Base-by-base conservation (phyloP, 2,113 vertebrate species). In the Oreochromis aureus region DNA sequence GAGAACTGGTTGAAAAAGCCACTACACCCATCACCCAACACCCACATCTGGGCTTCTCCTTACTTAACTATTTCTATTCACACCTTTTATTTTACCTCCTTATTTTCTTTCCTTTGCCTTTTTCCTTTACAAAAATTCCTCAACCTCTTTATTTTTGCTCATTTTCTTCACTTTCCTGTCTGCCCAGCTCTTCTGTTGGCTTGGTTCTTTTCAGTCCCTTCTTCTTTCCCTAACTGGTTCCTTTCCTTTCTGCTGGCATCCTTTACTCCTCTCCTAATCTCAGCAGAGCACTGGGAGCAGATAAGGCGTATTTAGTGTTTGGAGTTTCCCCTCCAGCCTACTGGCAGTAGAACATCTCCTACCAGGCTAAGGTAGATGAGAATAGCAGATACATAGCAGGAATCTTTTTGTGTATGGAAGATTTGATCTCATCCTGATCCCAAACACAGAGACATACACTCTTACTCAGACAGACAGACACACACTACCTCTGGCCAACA, bases 261-360 rank as follows among this genome's bases (percentile, higher is more conserved):
- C 71, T 90, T 83, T 12, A 15, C 84, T 90, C 80, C 86, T 89
- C 82, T 92, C 88, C 86, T 96, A 95, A 95, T 96, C 95, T 95
- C 78, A 85, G 79, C 82, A 78, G 54, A 92, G 91, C 94, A 55
- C 90, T 80, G 82, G 90, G 89, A 80, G 94, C 91, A 91, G 95
- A 96, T 96, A 96, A 95, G 93, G 80, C 82, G 89, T 95, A 94
- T 94, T 96, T 94, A 93, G 94, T 88, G 91, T 95, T 95, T 94
- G 86, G 94, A 94, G 93, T 91, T 93, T 55, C 87, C 84, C 86
- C 87, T 93, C 89, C 10, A 73, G 91, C 91, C 85, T 84, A 84
- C 91, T 92, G 92, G 91, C 93, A 93, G 88, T 82, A 85, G 94
- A 95, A 88, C 92, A 91, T 92, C 95, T 94, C 93, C 91, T 83